Percentiles rank a stretch among this genome's conserved stretches.
Evolutionary conservation across 1,140 invertebrate species (phyloP).

Genomic region (Akabosia matsudoensis): DNA sequence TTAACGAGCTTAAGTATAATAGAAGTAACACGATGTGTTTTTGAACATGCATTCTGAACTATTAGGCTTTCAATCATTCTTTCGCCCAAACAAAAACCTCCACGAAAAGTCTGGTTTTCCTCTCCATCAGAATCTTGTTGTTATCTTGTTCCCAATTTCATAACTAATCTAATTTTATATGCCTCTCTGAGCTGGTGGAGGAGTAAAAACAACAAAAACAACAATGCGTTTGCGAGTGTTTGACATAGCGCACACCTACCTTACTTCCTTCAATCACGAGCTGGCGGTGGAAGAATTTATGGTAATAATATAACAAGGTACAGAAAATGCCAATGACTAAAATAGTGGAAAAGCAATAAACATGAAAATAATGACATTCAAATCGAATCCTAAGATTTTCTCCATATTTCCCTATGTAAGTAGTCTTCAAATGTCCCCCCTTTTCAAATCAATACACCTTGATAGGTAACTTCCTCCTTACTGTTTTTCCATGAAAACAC

Average conservation of each 20-base stretch:
- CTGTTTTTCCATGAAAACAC: too few relatives aligned
- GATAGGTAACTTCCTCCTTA: too few relatives aligned
- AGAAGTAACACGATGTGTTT: too few relatives aligned
- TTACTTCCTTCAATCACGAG: too few relatives aligned
- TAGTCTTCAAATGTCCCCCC: background rate
- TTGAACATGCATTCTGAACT: too few relatives aligned
- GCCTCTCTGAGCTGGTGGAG: background rate
- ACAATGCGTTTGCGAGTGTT: too few relatives aligned
- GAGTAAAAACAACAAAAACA: too few relatives aligned
- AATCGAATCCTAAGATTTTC: background rate
- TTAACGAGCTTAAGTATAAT: too few relatives aligned
- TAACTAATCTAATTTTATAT: background rate
- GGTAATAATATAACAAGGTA: background rate
- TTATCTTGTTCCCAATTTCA: background rate
- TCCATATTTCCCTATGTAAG: background rate
- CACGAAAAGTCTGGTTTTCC: background rate
- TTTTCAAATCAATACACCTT: background rate
- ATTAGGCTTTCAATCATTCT: too few relatives aligned
- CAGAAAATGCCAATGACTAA: background rate
- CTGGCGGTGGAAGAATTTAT: background rate
- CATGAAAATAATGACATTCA: constrained; percentile 14
- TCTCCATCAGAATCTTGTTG: background rate
- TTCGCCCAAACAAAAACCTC: too few relatives aligned
- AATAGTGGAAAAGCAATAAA: background rate
- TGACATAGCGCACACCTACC: too few relatives aligned